A percentile compares a stretch with the other conserved stretches of the same genome.
Evolutionary conservation across 2,113 vertebrate genomes (phyloP).

Genomic region (Ceyx margarethae): DNA sequence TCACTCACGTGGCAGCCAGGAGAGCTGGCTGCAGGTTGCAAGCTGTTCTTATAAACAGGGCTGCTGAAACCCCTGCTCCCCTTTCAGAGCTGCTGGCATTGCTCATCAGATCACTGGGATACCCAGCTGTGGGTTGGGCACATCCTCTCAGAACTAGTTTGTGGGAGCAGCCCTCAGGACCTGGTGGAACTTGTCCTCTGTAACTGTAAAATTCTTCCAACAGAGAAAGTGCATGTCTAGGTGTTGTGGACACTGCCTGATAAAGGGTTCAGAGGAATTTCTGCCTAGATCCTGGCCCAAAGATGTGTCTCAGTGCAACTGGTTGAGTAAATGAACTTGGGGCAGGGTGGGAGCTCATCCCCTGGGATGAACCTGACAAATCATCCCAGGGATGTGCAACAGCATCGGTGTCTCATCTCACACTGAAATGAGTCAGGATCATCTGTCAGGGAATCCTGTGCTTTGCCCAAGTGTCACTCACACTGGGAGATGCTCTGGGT

Average conservation of each 20-base stretch:
- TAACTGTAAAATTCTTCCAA: not conserved
- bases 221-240: not conserved
- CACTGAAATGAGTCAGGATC: conserved; percentile 5
- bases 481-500: not conserved
- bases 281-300: not conserved
- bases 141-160: not conserved
- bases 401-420: not conserved
- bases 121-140: not conserved
- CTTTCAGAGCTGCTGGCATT: conserved; percentile 12
- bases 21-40: conserved; percentile 58
- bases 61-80: conserved; percentile 15
- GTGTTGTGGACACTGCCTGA: not conserved
- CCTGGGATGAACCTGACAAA: not conserved
- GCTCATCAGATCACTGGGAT: not conserved
- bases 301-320: not conserved
- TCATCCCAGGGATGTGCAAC: not conserved
- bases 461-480: not conserved
- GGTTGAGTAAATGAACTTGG: not conserved
- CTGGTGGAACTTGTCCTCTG: not conserved
- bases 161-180: not conserved
- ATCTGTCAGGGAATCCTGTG: not conserved
- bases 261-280: not conserved
- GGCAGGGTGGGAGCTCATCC: not conserved
- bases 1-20: conserved; percentile 53
- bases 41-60: conserved; percentile 31